phyloP scores from a whole-genome alignment of 2,113 vertebrate genomes.

The Merops nubicus region DNA sequence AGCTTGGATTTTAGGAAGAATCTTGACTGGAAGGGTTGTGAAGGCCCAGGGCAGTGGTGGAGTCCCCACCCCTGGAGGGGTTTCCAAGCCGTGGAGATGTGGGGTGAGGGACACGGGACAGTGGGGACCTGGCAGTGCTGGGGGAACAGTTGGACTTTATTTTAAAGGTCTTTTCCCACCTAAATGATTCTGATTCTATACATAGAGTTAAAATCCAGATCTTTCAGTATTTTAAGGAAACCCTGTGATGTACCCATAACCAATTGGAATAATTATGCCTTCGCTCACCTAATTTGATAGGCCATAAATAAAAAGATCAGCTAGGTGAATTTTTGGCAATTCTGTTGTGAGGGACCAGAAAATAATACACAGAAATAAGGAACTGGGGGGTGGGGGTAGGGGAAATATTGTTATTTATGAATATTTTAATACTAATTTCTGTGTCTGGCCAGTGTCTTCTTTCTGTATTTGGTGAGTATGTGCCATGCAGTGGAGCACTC shows the following conservation, averaged over 20 bases:
- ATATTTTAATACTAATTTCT: background rate
- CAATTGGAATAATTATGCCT: background rate
- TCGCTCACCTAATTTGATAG: background rate
- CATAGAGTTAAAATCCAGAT: background rate
- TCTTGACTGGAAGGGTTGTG: too few relatives aligned
- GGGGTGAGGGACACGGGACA: background rate
- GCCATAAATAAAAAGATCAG: background rate
- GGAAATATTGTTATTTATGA: background rate
- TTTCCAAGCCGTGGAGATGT: background rate
- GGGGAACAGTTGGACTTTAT: background rate
- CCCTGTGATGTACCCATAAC: background rate
- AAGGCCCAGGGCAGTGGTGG: rapidly evolving
- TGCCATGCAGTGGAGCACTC: background rate
- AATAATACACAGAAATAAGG: too few relatives aligned
- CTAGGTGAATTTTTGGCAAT: background rate
- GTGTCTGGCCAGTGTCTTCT: background rate
- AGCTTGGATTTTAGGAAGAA: background rate
- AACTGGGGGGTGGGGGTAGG: background rate
- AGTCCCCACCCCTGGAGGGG: background rate
- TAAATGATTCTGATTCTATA: background rate
- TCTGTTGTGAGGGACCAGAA: background rate
- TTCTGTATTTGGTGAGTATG: background rate
- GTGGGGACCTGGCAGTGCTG: background rate
- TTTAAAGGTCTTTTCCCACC: background rate
- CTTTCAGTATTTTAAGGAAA: background rate